Evolutionary conservation across 1,140 invertebrate genomes (phyloP).

Genomic region (Aradophagus sp.): DNA sequence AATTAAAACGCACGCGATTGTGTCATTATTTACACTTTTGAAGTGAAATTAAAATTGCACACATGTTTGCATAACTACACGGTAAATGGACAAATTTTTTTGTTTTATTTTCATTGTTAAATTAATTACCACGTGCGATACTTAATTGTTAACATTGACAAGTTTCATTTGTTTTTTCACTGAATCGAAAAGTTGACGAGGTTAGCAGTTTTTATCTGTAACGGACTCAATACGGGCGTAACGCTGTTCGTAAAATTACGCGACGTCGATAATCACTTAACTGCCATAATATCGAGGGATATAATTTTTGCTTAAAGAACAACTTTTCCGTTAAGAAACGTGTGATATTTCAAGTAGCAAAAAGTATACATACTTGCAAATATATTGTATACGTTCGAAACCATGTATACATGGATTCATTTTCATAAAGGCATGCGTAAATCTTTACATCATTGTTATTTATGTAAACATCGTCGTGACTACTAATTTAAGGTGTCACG

Average conservation of each 20-base stretch:
- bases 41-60: too few relatives aligned
- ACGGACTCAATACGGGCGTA: constrained; percentile 9
- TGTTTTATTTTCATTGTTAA: constrained; percentile 3
- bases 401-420: constrained; percentile 13
- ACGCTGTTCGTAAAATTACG: constrained; percentile 9
- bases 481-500: too few relatives aligned
- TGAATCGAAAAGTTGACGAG: too few relatives aligned
- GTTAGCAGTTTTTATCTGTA: constrained; percentile 2
- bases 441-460: constrained; percentile 20
- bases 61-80: background rate
- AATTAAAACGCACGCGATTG: too few relatives aligned
- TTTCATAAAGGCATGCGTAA: constrained; percentile 25
- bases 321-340: constrained; percentile 34
- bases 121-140: constrained; percentile 16
- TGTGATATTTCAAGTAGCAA: constrained; percentile 48
- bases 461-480: constrained; percentile 5
- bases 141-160: constrained; percentile 20
- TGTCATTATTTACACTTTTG: too few relatives aligned
- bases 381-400: constrained; percentile 36
- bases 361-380: constrained; percentile 29
- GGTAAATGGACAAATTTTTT: constrained; percentile 3
- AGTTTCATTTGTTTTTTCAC: too few relatives aligned
- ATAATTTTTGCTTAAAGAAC: constrained; percentile 31
- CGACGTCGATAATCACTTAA: constrained; percentile 32
- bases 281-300: constrained; percentile 25